phyloP scores from a whole-genome alignment of 2,113 vertebrate genomes.

The Leptodactylus fuscus region DNA sequence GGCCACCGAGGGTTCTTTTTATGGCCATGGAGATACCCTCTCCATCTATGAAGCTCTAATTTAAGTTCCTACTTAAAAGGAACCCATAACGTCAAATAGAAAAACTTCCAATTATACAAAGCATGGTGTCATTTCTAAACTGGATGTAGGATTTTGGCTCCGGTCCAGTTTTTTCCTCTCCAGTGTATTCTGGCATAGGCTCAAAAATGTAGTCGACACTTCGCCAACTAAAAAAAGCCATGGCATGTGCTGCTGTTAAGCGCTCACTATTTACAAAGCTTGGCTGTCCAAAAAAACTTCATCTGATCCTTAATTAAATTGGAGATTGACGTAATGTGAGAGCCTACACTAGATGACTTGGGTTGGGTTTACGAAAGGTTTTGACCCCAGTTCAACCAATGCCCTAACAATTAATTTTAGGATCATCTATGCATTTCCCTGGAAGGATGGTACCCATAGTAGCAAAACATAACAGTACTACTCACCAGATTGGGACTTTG shows the following conservation, averaged over 20 bases:
- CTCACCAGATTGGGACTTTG: background rate
- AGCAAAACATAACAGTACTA: background rate
- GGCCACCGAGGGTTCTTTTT: slow-evolving; percentile 6
- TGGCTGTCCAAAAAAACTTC: slow-evolving; percentile 40
- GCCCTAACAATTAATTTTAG: background rate
- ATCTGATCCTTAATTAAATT: slow-evolving; percentile 44
- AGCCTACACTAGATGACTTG: background rate
- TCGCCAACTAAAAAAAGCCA: slow-evolving; percentile 54
- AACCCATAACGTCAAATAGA: slow-evolving; percentile 38
- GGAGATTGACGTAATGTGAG: slow-evolving; percentile 25
- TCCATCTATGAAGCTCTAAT: slow-evolving; percentile 25
- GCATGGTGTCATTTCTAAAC: slow-evolving; percentile 47
- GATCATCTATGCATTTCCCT: background rate
- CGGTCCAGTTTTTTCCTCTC: slow-evolving; percentile 6
- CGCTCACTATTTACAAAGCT: slow-evolving; percentile 41
- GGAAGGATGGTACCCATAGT: background rate
- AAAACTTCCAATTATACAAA: slow-evolving; percentile 49
- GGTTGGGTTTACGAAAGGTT: background rate
- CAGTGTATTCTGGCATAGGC: slow-evolving; percentile 44
- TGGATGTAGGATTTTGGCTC: slow-evolving; percentile 16
- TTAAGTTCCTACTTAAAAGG: slow-evolving; percentile 22
- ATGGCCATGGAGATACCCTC: slow-evolving; percentile 15
- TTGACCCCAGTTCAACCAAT: background rate
- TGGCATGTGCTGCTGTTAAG: slow-evolving; percentile 48
- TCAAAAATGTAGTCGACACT: slow-evolving; percentile 46